Conservation (phyloP, 2,113 vertebrate genomes). For the Oostethus manadensis region DNA sequence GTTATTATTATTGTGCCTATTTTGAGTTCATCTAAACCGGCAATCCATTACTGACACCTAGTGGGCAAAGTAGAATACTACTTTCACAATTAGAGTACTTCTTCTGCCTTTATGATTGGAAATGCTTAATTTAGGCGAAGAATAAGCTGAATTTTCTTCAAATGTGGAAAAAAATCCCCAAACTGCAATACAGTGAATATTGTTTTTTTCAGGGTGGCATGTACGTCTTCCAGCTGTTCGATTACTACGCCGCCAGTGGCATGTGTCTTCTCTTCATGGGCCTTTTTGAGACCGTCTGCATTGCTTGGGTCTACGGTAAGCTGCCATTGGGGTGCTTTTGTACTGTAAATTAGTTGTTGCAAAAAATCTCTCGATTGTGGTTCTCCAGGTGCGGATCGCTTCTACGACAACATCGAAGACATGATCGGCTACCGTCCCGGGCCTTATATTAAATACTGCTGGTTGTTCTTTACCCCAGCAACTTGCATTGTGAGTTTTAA, state of each 20-base stretch:
- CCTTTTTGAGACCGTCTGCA: constrained; percentile 88
- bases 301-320: constrained; percentile 92
- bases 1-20: too few relatives aligned
- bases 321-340: not conserved
- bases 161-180: too few relatives aligned
- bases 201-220: constrained; percentile 79
- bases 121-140: too few relatives aligned
- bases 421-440: constrained; percentile 91
- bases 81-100: too few relatives aligned
- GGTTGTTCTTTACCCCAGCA: constrained; percentile 85
- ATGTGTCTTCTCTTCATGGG: constrained; percentile 92
- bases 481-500: constrained; percentile 81
- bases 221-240: constrained; percentile 94
- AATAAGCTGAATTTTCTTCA: too few relatives aligned
- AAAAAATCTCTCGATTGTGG: constrained; percentile 4
- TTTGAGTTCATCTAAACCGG: too few relatives aligned
- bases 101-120: too few relatives aligned
- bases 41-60: too few relatives aligned
- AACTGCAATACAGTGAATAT: not conserved
- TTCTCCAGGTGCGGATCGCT: constrained; percentile 80
- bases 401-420: constrained; percentile 88
- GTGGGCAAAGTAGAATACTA: too few relatives aligned
- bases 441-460: constrained; percentile 87
- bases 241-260: constrained; percentile 92
- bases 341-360: not conserved